Evolutionary conservation across 2,797 vertebrate genomes (phyloP).

Genomic region (Phoeniculus purpureus): DNA sequence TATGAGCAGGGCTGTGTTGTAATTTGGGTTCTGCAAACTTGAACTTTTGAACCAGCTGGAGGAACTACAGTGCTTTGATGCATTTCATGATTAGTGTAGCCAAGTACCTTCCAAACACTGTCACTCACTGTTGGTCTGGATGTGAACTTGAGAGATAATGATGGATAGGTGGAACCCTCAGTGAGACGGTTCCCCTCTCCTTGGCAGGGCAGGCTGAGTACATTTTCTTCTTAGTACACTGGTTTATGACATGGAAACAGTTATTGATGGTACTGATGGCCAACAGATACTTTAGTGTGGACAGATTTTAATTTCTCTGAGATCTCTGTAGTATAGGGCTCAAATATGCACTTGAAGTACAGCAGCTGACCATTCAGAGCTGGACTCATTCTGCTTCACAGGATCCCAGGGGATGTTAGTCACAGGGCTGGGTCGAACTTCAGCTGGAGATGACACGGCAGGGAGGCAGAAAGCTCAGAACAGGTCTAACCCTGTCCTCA

Average conservation of each 20-base stretch:
- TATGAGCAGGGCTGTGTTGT: neutral
- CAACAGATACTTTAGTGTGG: neutral
- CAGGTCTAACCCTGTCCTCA: conserved; percentile 28
- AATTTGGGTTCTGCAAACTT: neutral
- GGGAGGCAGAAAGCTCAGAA: conserved; percentile 1
- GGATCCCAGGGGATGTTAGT: conserved; percentile 59
- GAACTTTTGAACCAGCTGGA: neutral
- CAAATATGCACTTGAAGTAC: neutral
- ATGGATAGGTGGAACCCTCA: neutral
- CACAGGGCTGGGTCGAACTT: conserved; percentile 50
- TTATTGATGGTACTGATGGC: neutral
- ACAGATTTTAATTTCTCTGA: neutral
- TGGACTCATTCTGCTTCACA: neutral
- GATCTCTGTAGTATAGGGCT: neutral
- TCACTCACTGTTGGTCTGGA: neutral
- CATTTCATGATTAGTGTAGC: neutral
- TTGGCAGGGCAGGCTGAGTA: neutral
- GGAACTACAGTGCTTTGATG: neutral
- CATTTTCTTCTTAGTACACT: neutral
- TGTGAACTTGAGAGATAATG: neutral
- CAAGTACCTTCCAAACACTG: neutral
- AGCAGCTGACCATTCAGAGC: neutral
- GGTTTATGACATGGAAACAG: neutral
- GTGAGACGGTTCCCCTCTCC: neutral
- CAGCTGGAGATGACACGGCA: conserved; percentile 18